Conservation (phyloP, 2,113 vertebrate species). For the Macquaria australasica region DNA sequence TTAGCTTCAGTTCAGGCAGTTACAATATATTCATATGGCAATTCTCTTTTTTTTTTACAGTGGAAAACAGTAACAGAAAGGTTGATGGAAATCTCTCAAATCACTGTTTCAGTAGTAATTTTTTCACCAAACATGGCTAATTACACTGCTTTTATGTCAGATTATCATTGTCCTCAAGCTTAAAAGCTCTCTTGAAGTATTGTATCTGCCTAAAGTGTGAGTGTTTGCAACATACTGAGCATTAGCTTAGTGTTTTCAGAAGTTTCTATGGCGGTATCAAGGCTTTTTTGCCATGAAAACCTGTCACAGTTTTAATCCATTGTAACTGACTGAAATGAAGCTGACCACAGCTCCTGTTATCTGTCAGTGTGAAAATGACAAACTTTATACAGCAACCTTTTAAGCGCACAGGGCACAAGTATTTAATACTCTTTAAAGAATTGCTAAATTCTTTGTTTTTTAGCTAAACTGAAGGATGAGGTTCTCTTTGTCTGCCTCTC, state of each 20-base stretch:
- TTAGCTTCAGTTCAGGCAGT: background rate
- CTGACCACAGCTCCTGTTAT: background rate
- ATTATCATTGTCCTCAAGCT: background rate
- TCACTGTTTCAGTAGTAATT: background rate
- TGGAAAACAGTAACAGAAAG: background rate
- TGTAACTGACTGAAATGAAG: background rate
- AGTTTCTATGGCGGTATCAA: background rate
- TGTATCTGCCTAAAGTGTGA: background rate
- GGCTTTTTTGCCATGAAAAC: background rate
- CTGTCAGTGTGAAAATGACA: background rate
- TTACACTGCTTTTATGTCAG: background rate
- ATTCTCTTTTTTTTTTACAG: background rate
- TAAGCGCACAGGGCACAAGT: background rate
- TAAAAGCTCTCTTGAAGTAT: background rate
- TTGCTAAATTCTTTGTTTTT: background rate
- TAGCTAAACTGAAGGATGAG: conserved; percentile 8
- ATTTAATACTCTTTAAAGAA: background rate
- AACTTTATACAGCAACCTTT: background rate
- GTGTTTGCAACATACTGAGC: background rate
- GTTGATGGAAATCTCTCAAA: background rate
- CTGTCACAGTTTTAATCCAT: background rate
- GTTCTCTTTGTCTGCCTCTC: conserved; percentile 38
- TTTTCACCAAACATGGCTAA: background rate
- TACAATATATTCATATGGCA: background rate
- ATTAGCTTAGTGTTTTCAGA: background rate